Conservation (phyloP, 2,888 invertebrate genomes). For the Drosophila peninsularis region DNA sequence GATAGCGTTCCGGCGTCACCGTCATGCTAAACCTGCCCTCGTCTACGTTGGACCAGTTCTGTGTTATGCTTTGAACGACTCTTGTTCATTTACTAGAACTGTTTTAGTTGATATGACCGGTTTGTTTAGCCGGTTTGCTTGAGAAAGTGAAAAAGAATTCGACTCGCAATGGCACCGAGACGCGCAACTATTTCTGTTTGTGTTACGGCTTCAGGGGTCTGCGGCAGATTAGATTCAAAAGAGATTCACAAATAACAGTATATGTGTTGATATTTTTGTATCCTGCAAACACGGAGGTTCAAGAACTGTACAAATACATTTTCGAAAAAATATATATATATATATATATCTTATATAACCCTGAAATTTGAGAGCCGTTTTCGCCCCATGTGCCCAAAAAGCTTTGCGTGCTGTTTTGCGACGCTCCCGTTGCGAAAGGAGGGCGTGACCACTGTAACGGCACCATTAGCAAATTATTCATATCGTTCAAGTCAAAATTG, state of each 20-base stretch:
- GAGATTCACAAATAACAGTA: neutral
- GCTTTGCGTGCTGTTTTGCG: slow-evolving; percentile 38
- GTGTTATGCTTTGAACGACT: neutral
- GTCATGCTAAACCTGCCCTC: slow-evolving; percentile 32
- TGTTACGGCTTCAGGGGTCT: slow-evolving; percentile 8
- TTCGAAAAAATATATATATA: slow-evolving; percentile 1
- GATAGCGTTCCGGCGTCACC: slow-evolving; percentile 15
- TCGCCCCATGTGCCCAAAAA: slow-evolving; percentile 38
- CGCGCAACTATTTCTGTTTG: neutral
- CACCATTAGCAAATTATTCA: slow-evolving; percentile 54
- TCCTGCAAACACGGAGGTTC: no score
- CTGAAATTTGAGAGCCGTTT: slow-evolving; percentile 38
- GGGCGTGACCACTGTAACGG: slow-evolving; percentile 26
- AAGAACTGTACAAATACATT: no score
- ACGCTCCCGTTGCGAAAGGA: slow-evolving; percentile 1
- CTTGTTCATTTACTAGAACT: slow-evolving; percentile 44
- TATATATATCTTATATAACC: slow-evolving; percentile 39
- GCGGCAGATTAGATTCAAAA: neutral
- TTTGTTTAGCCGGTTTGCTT: slow-evolving; percentile 51
- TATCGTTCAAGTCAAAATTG: slow-evolving; percentile 46
- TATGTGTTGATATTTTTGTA: neutral
- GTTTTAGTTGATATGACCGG: slow-evolving; percentile 34
- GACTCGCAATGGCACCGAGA: slow-evolving; percentile 21
- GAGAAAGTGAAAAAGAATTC: slow-evolving; percentile 65
- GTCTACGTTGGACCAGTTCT: slow-evolving; percentile 52